phyloP scores from a whole-genome alignment of 2,113 vertebrate species.

The Melospiza melodia region DNA sequence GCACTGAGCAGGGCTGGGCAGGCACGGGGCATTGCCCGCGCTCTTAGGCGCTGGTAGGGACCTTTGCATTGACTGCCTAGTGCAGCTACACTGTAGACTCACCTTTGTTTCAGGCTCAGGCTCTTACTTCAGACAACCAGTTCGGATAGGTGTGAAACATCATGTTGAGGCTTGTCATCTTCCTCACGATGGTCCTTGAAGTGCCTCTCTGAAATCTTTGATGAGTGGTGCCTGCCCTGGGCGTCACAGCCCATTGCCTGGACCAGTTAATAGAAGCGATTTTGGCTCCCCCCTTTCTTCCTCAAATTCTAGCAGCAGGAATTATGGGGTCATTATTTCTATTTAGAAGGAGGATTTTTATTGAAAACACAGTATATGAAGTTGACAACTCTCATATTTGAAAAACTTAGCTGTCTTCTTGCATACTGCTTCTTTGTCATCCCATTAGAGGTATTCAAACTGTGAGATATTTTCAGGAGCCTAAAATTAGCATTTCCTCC shows the following conservation, averaged over 20 bases:
- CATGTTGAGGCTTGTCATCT: not conserved
- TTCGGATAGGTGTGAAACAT: not conserved
- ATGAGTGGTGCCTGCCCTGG: not conserved
- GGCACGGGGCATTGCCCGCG: fast-evolving
- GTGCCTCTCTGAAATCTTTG: not conserved
- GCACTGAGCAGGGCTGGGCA: not conserved
- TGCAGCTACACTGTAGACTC: not conserved
- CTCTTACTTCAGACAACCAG: not conserved
- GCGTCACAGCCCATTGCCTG: not conserved
- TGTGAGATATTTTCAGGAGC: not conserved
- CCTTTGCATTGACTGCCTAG: fast-evolving
- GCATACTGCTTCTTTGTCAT: not conserved
- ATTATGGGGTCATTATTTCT: not conserved
- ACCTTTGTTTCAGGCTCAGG: not conserved
- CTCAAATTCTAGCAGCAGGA: not conserved
- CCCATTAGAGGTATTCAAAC: not conserved
- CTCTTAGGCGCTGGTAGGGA: not conserved
- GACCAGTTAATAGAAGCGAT: not conserved
- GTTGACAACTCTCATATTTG: not conserved
- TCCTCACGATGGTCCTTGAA: not conserved
- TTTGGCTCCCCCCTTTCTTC: not conserved
- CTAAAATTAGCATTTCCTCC: not conserved
- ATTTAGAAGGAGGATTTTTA: not conserved
- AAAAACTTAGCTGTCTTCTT: not conserved
- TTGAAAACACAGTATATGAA: not conserved